A percentile compares a stretch with the other conserved stretches of the same genome.
Evolutionary conservation across 1,140 invertebrate species (phyloP).

Genomic region (Cardiocondyla obscurior): DNA sequence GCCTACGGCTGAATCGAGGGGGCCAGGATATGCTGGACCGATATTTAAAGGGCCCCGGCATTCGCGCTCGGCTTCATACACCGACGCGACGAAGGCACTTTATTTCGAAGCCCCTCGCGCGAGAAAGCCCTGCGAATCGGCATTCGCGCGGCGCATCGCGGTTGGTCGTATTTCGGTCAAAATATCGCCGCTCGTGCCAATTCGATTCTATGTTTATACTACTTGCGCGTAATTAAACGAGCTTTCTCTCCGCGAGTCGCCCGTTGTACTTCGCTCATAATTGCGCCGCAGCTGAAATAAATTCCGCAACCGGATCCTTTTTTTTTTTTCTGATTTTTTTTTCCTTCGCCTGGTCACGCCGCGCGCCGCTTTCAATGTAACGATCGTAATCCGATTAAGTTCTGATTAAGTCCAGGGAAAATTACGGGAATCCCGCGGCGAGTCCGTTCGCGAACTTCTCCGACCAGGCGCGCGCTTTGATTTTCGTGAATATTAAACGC

Average conservation of each 20-base stretch:
- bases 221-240: slow-evolving; percentile 45
- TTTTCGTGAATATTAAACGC: background rate
- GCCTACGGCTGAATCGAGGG: background rate
- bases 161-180: slow-evolving; percentile 55
- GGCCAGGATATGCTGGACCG: slow-evolving; percentile 40
- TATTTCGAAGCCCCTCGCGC: slow-evolving; percentile 51
- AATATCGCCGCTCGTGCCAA: slow-evolving; percentile 30
- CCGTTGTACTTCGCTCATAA: slow-evolving; percentile 8
- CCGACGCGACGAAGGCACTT: slow-evolving; percentile 26
- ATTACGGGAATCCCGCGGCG: no score
- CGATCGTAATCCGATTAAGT: background rate
- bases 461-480: no score
- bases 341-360: no score
- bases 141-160: slow-evolving; percentile 28
- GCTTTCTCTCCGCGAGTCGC: background rate
- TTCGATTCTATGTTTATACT: slow-evolving; percentile 38
- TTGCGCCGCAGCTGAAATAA: background rate
- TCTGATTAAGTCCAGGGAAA: background rate
- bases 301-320: background rate
- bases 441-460: no score
- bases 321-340: no score
- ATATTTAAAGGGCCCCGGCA: slow-evolving; percentile 62
- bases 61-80: slow-evolving; percentile 18
- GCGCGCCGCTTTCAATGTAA: background rate
- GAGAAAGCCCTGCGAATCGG: background rate